Conservation (phyloP, 2,888 invertebrate genomes). For the Diarsia dahlii region DNA sequence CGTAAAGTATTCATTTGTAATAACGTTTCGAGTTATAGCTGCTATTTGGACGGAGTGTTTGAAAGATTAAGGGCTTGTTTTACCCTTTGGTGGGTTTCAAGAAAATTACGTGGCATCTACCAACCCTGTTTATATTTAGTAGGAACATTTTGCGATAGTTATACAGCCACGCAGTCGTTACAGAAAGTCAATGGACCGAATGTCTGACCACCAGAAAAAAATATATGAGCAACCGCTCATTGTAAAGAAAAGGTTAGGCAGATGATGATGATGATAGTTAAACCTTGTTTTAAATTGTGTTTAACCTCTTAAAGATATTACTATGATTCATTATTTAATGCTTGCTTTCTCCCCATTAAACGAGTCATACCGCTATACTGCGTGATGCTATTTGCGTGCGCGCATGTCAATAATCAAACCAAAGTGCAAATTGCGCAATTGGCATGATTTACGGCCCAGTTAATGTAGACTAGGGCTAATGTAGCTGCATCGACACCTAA, state of each 20-base stretch:
- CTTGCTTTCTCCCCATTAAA: background rate
- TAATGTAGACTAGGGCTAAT: slow-evolving; percentile 28
- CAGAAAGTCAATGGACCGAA: no score
- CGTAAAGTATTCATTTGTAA: slow-evolving; percentile 43
- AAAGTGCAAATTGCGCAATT: slow-evolving; percentile 47
- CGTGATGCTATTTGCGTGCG: slow-evolving; percentile 37
- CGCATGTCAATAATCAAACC: slow-evolving; percentile 44
- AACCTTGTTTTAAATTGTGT: no score
- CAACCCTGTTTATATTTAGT: no score
- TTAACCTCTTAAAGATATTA: background rate
- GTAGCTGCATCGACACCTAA: slow-evolving; percentile 43
- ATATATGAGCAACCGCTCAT: no score
- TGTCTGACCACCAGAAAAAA: no score
- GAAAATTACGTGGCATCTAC: background rate
- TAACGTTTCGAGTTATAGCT: slow-evolving; percentile 24
- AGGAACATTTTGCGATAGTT: no score
- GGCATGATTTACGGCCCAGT: slow-evolving; percentile 40
- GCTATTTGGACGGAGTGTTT: slow-evolving; percentile 21
- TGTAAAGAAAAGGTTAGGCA: no score
- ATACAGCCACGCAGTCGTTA: no score
- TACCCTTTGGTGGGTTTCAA: background rate
- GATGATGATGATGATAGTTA: no score
- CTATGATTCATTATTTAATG: background rate
- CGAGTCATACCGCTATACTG: background rate
- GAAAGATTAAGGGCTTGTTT: slow-evolving; percentile 9